phyloP scores from a whole-genome alignment of 2,797 vertebrate species.

The Enteromius radiatus region DNA sequence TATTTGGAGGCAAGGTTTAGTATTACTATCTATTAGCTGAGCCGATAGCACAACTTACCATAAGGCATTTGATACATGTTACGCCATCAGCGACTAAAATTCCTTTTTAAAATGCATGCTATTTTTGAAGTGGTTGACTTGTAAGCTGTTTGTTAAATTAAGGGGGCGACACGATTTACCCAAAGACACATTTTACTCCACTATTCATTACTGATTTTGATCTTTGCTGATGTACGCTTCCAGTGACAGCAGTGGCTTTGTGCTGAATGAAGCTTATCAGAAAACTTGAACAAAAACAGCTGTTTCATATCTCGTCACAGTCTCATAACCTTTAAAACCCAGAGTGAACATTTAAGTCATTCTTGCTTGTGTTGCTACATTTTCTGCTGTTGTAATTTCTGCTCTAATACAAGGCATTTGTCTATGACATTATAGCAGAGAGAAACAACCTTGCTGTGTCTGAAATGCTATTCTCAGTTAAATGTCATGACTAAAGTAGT shows the following conservation, averaged over 20 bases:
- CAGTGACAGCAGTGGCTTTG: conserved; percentile 2
- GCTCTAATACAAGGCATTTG: conserved; percentile 4
- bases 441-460: conserved; percentile 14
- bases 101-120: background rate
- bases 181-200: background rate
- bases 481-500: background rate
- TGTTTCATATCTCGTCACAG: background rate
- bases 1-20: conserved; percentile 12
- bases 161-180: background rate
- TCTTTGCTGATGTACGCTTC: conserved; percentile 27
- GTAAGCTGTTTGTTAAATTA: background rate
- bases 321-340: conserved; percentile 16
- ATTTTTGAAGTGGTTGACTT: background rate
- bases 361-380: conserved; percentile 26
- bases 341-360: conserved; percentile 12
- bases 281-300: conserved; percentile 16
- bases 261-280: conserved; percentile 17
- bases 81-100: background rate
- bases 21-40: background rate
- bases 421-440: conserved; percentile 6
- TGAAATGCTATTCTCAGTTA: background rate
- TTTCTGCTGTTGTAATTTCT: conserved; percentile 18
- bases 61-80: background rate
- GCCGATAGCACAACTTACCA: background rate
- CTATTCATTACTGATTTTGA: conserved; percentile 6